Evolutionary conservation across 1,140 invertebrate species (phyloP).

Genomic region (Stratiolaelaps scimitus): DNA sequence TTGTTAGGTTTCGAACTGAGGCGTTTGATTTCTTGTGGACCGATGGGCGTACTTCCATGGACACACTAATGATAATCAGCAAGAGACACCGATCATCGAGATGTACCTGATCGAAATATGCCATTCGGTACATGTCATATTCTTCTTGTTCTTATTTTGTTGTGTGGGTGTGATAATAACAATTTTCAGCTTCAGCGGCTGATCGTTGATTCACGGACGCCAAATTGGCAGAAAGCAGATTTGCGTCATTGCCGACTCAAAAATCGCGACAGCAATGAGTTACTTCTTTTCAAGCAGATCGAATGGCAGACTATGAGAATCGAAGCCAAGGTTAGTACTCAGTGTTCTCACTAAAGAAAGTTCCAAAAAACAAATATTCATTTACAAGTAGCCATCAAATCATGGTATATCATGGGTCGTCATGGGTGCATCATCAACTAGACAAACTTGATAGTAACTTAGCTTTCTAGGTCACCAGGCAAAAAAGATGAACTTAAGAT

Average conservation of each 20-base stretch:
- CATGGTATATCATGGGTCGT: slow-evolving; percentile 31
- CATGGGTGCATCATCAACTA: too few species aligned
- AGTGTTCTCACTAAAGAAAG: neutral
- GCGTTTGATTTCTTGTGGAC: neutral
- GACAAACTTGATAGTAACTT: too few species aligned
- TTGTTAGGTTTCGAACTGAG: neutral
- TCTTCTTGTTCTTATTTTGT: too few species aligned
- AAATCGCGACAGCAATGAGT: slow-evolving; percentile 67
- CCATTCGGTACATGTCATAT: too few species aligned
- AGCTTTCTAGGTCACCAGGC: too few species aligned
- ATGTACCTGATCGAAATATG: too few species aligned
- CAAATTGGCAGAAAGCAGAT: slow-evolving; percentile 68
- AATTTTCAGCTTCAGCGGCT: slow-evolving; percentile 66
- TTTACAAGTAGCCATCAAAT: slow-evolving; percentile 29
- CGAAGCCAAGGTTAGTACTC: slow-evolving; percentile 54
- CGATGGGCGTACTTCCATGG: too few species aligned
- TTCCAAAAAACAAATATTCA: too few species aligned
- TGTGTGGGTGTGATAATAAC: slow-evolving; percentile 16
- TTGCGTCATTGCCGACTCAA: slow-evolving; percentile 77
- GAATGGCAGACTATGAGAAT: slow-evolving; percentile 92
- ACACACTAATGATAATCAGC: too few species aligned
- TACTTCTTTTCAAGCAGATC: slow-evolving; percentile 93
- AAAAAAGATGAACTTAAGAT: too few species aligned
- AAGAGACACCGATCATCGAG: too few species aligned
- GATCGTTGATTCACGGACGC: slow-evolving; percentile 77